Evolutionary conservation across 2,888 invertebrate genomes (phyloP).

Genomic region (Lasioglossum leucozonium): DNA sequence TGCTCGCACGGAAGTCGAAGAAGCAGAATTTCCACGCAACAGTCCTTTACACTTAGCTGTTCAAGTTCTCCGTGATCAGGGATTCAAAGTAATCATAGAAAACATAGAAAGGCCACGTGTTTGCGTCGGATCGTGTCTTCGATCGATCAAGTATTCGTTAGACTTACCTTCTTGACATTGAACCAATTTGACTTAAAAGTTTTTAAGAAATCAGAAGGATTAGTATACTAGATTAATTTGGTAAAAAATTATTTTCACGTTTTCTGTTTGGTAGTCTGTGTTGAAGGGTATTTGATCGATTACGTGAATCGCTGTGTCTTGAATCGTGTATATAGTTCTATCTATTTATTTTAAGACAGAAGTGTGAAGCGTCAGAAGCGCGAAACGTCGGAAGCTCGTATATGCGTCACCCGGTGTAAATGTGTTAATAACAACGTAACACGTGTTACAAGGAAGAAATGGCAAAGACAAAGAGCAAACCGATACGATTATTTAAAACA

Average conservation of each 20-base stretch:
- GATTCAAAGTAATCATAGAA: conserved; percentile 90
- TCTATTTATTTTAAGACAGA: not conserved
- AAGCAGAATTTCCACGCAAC: conserved; percentile 92
- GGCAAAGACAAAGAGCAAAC: not conserved
- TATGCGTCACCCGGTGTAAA: not conserved
- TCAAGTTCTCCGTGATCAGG: conserved; percentile 91
- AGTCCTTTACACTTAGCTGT: conserved; percentile 92
- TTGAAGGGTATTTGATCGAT: not conserved
- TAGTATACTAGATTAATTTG: not conserved
- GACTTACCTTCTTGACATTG: too few relatives aligned
- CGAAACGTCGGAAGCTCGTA: not conserved
- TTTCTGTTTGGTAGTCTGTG: too few relatives aligned
- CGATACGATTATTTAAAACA: not conserved
- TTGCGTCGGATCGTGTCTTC: not conserved
- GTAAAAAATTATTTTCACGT: not conserved
- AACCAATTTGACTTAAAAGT: too few relatives aligned
- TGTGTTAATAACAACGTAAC: not conserved
- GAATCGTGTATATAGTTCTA: not conserved
- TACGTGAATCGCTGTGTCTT: not conserved
- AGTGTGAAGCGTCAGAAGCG: not conserved
- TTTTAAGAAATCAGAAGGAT: not conserved
- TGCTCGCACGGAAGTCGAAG: conserved; percentile 98
- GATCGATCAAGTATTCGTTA: too few relatives aligned
- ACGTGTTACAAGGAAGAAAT: not conserved
- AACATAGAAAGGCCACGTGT: not conserved